These are phyloP conservation scores for Bombus pascuorum DNA, from an alignment of 1,140 invertebrate species.

Conservation along the genomic window DNA sequence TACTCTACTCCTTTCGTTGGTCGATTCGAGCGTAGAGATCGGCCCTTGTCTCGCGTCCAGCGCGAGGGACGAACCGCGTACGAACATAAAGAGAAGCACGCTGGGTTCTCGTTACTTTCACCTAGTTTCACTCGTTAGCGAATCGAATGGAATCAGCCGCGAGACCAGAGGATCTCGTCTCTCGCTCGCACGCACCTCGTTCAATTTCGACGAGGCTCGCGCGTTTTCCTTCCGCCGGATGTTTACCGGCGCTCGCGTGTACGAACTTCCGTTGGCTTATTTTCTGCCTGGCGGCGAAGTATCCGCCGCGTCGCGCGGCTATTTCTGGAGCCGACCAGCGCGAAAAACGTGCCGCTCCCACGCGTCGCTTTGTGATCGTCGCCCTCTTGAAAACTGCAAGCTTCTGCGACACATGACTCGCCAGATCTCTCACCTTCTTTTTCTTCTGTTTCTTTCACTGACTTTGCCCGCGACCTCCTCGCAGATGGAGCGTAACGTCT, in stretches of 20 bases:
- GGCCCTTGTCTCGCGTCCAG: conserved; percentile 18
- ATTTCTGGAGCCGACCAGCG: neutral
- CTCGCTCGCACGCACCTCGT: conserved; percentile 4
- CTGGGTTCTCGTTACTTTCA: conserved; percentile 56
- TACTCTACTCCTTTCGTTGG: neutral
- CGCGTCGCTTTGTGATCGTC: neutral
- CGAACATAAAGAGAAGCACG: neutral
- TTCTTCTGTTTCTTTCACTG: too few relatives aligned
- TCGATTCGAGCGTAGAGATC: conserved; percentile 10
- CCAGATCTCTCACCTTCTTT: conserved; percentile 7
- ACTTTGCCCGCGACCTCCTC: neutral
- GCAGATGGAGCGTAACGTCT: too few relatives aligned
- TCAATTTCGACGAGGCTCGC: conserved; percentile 34
- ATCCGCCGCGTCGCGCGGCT: neutral
- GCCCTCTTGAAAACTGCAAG: neutral
- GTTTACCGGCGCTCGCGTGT: conserved; percentile 2
- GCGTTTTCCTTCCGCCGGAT: conserved; percentile 43
- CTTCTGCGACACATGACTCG: neutral
- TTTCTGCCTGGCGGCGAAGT: conserved; percentile 20
- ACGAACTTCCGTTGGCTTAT: conserved; percentile 38
- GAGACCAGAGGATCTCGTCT: neutral
- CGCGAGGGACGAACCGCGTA: conserved; percentile 20
- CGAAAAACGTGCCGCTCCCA: conserved; percentile 18
- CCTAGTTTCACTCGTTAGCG: conserved; percentile 64
- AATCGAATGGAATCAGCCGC: neutral